Evolutionary conservation across 2,113 vertebrate species (phyloP).

Genomic region (Dendropsophus ebraccatus): DNA sequence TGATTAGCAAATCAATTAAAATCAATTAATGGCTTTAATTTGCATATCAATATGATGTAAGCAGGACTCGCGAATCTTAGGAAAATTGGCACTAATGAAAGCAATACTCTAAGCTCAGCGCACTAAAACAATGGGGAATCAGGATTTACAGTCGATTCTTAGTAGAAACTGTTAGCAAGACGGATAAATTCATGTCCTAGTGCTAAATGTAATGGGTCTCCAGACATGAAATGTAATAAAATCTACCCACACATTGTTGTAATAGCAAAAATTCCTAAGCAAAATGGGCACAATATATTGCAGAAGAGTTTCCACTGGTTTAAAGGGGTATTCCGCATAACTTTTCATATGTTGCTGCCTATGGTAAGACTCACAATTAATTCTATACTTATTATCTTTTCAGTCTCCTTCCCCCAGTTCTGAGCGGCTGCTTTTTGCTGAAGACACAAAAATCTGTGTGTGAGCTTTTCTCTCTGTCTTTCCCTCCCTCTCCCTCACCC

Average conservation of each 20-base stretch:
- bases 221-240: conserved; percentile 6
- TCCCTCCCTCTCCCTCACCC: no score
- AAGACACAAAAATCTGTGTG: no score
- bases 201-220: neutral
- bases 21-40: conserved; percentile 20
- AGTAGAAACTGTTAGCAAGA: neutral
- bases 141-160: neutral
- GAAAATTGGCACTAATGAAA: neutral
- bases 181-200: neutral
- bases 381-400: no score
- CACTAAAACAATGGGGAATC: conserved; percentile 21
- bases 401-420: no score
- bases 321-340: no score
- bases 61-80: neutral
- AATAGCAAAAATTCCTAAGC: neutral
- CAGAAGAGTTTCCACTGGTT: neutral
- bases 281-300: neutral
- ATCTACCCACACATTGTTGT: neutral
- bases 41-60: neutral
- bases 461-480: no score
- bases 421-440: no score
- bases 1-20: conserved; percentile 24
- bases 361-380: no score
- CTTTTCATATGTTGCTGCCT: no score
- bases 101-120: neutral